Base-by-base conservation (phyloP, 2,888 invertebrate genomes). In the Pherbina coryleti region DNA sequence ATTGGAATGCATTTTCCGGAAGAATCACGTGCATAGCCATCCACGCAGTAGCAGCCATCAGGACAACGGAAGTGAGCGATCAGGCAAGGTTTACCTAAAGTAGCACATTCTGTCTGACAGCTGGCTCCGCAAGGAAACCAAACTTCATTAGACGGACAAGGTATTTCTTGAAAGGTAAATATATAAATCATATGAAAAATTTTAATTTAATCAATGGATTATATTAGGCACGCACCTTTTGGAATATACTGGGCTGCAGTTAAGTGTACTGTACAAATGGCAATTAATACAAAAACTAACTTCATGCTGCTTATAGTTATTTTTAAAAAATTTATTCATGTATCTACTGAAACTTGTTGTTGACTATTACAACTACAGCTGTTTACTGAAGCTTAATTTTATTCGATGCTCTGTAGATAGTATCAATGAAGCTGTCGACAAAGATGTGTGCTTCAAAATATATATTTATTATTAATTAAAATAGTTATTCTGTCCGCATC, bases 21-120 rank as follows among this genome's bases (percentile, higher is more conserved):
- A 0, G 78, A 44, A 74, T 88, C 53, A 3, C 89, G 86, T 3
- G 89, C 89, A 72, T 79, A 88, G 0, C 86, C 86, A 3, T 84
- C 55, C 9, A 81, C 81, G 76, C 89, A 89, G 71, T 89, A 89
- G 79, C 89, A 89, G 25, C 84, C 88, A 77, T 87, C 86, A 3
- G 86, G 87, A 14, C 89, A 89, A 25, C 83, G 82, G 0, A 87
- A 79, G 67, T 88, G 76, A 0, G 22, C 53, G 0, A 89, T 84
- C 0, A 80, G 49, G 14, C 89, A 89, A 0, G 84, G 83, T 69
- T 88, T 2, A 0, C 83, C 82, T 57, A 89, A 80, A 19, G 85
- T 88, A n/a, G 83, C 82, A 66, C 89, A 89, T 69, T 83, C 82
- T 3, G 85, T 86, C 80, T 89, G 87, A 74, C 89, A 89, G 51